Conservation (phyloP, 2,888 invertebrate species). For the Elegia similella region DNA sequence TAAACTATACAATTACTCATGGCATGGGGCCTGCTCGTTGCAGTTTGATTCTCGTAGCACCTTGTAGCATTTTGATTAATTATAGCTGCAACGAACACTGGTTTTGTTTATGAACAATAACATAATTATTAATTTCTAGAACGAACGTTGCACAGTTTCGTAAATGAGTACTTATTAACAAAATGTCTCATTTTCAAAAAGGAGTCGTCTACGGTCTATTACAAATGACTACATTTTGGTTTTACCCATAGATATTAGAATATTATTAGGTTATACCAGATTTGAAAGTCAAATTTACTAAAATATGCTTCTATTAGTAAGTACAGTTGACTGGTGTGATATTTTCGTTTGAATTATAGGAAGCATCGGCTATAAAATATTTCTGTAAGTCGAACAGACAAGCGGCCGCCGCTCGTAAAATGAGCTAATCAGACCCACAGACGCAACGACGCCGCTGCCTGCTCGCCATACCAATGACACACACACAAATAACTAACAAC, state of each 20-base stretch:
- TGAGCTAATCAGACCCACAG: slow-evolving; percentile 74
- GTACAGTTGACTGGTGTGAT: background rate
- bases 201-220: background rate
- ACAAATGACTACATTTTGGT: background rate
- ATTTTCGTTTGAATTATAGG: background rate
- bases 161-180: no score
- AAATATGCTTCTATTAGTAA: background rate
- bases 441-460: slow-evolving; percentile 74
- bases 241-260: no score
- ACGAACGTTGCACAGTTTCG: no score
- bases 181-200: background rate
- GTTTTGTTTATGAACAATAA: no score
- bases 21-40: no score
- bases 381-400: slow-evolving; percentile 43
- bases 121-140: no score
- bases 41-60: no score
- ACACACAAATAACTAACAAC: slow-evolving; percentile 38
- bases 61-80: no score
- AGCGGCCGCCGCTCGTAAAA: slow-evolving; percentile 63
- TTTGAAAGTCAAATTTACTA: background rate
- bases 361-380: slow-evolving; percentile 17
- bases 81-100: no score
- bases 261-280: no score
- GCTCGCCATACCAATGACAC: slow-evolving; percentile 64
- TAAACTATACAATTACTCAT: no score